These are phyloP conservation scores for Drosophila mimetica DNA, from an alignment of 2,888 invertebrate species.

Conservation along the genomic window DNA sequence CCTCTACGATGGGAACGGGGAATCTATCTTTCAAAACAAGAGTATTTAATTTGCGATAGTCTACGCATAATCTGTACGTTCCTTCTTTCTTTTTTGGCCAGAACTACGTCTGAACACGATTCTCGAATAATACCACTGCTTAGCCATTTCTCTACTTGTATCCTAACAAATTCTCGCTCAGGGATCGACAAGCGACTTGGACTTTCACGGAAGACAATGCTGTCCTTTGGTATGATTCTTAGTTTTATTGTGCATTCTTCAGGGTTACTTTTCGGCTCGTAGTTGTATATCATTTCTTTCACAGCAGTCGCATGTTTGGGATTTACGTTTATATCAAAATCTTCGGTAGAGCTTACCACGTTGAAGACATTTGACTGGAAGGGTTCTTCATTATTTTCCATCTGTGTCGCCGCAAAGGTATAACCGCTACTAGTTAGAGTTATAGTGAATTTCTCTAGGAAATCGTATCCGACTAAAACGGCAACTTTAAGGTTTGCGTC, in stretches of 20 bases:
- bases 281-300: not conserved
- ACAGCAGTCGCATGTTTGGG: not conserved
- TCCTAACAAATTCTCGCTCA: too few species aligned
- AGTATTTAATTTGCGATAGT: not conserved
- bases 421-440: not conserved
- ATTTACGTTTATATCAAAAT: not conserved
- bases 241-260: not conserved
- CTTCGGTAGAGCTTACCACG: not conserved
- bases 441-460: not conserved
- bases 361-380: not conserved
- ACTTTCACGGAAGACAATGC: not conserved
- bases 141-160: too few species aligned
- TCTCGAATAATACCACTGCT: not conserved
- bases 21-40: not conserved
- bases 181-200: not conserved
- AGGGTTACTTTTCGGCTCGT: conserved; percentile 1
- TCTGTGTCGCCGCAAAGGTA: not conserved
- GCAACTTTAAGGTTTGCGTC: not conserved
- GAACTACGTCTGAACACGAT: conserved; percentile 1
- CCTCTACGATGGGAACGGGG: conserved; percentile 2
- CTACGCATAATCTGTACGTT: not conserved
- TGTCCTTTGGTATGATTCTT: not conserved
- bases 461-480: not conserved
- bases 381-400: not conserved
- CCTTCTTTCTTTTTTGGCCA: conserved; percentile 1